Base-by-base conservation (phyloP, 2,888 invertebrate species). In the Trichopoda pennipes region DNA sequence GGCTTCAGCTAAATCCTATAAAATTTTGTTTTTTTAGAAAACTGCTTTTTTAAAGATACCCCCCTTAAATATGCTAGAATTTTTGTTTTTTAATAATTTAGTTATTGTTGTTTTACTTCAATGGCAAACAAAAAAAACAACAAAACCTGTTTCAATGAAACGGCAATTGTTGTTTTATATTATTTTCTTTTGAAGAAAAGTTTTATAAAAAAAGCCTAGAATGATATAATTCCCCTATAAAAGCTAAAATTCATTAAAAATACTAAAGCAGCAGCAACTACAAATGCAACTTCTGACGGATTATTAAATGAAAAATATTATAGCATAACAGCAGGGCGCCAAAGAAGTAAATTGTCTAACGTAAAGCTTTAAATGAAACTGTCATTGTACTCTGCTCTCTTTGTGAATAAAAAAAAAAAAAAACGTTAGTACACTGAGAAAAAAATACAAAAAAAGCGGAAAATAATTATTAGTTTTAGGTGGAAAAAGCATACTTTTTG, bases 251-350 rank as follows among this genome's bases (percentile, higher is more conserved):
- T 66, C 66, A 64, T 75, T 75, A 58, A 42, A 58, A 42, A 28
- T 7, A 35, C 17, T 55, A 42, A 17, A 44, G 23, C 28, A 53
- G 16, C 44, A 19, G 49, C 28, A 60, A 42, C 42, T 4, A 49
- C 28, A 32, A 35, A 16, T 16, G 55, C 51, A 73, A 79, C 60
- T 73, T 66, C 7, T 47, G 44, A 72, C 47, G 19, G 56, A 55
- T 51, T 64, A 51, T 47, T 56, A 72, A 64, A 77, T 35, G 17
- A 47, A 75, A 47, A 61, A 58, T 49, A 32, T 8, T 51, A 38
- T 44, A 51, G 75, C 79, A 66, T 72, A 75, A 75, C 82, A 82
- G 82, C 70, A 56, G 78, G 82, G 70, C 55, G 73, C 79, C 74
- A 60, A 76, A 53, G 66, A 55, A 58, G 53, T 61, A 53, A 60